phyloP scores from a whole-genome alignment of 2,113 vertebrate species.

The Fulmarus glacialis region DNA sequence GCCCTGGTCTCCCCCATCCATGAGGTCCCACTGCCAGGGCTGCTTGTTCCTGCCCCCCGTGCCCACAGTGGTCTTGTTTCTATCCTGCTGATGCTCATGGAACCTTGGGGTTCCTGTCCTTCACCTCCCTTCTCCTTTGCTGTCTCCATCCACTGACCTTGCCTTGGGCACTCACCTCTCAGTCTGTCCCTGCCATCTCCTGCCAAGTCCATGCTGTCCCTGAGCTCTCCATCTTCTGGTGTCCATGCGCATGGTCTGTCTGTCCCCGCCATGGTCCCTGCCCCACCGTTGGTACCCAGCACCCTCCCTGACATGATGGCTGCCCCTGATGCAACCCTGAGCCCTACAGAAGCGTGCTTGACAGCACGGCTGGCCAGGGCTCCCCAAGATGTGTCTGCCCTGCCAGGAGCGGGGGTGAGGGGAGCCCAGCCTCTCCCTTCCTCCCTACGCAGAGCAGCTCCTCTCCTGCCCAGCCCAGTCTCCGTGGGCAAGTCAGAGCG shows the following conservation, averaged over 20 bases:
- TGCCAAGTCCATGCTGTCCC: background rate
- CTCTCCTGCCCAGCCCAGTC: background rate
- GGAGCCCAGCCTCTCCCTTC: background rate
- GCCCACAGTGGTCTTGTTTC: background rate
- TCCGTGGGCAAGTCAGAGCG: background rate
- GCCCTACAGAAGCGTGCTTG: background rate
- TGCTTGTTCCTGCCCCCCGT: background rate
- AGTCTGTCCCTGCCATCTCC: background rate
- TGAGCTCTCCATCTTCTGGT: background rate
- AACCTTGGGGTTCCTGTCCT: background rate
- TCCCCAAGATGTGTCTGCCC: accelerated
- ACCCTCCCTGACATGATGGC: background rate
- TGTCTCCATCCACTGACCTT: background rate
- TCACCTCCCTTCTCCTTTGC: background rate
- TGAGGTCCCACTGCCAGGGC: background rate
- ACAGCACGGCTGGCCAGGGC: accelerated
- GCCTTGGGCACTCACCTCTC: background rate
- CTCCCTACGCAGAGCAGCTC: background rate
- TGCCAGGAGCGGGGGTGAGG: background rate
- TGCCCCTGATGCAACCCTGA: background rate
- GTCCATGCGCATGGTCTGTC: accelerated
- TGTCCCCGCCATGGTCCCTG: background rate
- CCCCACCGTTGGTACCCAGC: accelerated
- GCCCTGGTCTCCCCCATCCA: background rate
- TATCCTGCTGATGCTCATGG: background rate